Base-by-base conservation (phyloP, 2,888 invertebrate species). In the Zelleria hepariella region DNA sequence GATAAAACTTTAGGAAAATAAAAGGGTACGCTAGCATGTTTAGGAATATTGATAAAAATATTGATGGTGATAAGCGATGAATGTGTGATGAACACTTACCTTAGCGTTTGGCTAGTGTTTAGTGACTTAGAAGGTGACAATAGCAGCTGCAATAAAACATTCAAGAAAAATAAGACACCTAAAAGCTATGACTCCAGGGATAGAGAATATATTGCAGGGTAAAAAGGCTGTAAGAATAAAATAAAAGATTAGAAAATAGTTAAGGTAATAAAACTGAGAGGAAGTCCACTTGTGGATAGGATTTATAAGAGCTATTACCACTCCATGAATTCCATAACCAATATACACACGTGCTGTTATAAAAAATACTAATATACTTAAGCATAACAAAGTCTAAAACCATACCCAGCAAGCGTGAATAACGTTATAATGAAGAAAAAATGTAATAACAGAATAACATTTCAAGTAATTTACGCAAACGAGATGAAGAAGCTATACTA, bases 81-180 rank as follows among this genome's bases (percentile, higher is more conserved):
- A 32, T 25, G 23, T n/a, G 8, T 42, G n/a, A 27, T 58, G 27
- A 5, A 10, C 83, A 87, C 88, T 88, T 77, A 88, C 88, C 86
- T 87, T 82, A 70, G 76, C 72, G 73, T 71, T 70, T 76, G 78
- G 74, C 82, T 84, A 86, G 75, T 77, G 73, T 84, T 87, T 84
- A 87, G 83, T 84, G 87, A 86, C 86, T 88, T 88, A 87, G 86
- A 81, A 80, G 88, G 87, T 82, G 88, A 87, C 68, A 87, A 76
- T 82, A 81, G 87, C 32, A 42, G 15, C 87, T 87, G 88, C 71
- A 88, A 88, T 86, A 79, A 87, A 87, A 87, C 79, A 78, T 81
- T 81, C 75, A 72, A 65, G 70, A 79, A 77, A 78, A 75, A 75
- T 84, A 85, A 85, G 77, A 32, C 27, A 49, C 49, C 20, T 20